Conservation (phyloP, 2,797 vertebrate species). For the Halcyon leucocephala region DNA sequence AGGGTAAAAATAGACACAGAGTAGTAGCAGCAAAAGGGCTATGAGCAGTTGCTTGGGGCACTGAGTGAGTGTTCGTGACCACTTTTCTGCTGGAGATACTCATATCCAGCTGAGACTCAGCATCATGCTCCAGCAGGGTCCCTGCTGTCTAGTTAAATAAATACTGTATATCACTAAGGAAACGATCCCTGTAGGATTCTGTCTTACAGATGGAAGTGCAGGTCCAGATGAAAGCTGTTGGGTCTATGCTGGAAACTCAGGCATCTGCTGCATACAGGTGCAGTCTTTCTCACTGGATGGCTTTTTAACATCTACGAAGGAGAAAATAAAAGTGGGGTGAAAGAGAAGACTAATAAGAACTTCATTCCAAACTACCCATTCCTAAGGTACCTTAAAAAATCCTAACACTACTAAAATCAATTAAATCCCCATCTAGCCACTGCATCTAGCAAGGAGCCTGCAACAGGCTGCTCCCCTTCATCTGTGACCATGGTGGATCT, state of each 20-base stretch:
- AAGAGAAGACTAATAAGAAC: background rate
- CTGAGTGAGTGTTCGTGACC: background rate
- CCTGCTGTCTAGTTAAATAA: background rate
- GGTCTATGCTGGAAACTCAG: background rate
- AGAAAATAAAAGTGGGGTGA: background rate
- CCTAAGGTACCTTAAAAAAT: background rate
- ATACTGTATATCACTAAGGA: background rate
- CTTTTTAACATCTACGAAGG: constrained; percentile 29
- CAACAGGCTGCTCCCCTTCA: background rate
- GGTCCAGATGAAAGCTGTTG: background rate
- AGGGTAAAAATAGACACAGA: background rate
- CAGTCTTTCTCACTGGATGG: background rate
- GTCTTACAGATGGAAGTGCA: background rate
- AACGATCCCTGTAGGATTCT: background rate
- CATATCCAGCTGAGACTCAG: background rate
- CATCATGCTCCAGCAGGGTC: background rate
- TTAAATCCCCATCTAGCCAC: background rate
- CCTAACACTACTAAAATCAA: constrained; percentile 19
- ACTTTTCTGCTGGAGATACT: background rate
- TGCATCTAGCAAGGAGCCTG: background rate
- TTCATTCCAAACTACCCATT: constrained; percentile 17
- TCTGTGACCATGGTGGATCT: rapidly evolving
- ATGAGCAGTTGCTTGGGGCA: background rate
- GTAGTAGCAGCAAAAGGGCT: background rate
- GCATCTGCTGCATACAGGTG: background rate